Percentiles rank a stretch among this genome's conserved stretches.
Conservation (phyloP, 2,888 invertebrate genomes). For the Tenthredo notha region DNA sequence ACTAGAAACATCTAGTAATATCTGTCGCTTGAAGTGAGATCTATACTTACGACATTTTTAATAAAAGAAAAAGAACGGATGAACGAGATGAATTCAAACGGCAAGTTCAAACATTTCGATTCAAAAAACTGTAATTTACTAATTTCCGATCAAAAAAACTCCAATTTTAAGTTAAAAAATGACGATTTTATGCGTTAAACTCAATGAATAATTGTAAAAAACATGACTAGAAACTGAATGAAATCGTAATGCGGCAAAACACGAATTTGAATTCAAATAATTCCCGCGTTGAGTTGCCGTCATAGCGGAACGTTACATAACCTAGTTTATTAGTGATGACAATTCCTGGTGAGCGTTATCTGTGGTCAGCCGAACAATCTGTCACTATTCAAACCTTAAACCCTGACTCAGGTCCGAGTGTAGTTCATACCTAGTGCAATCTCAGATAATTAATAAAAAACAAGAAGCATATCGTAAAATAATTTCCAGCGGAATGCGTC, state of each 20-base stretch:
- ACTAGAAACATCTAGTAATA: too few relatives aligned
- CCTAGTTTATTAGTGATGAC: conserved; percentile 36
- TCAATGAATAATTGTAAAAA: not conserved
- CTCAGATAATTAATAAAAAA: not conserved
- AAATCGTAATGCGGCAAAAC: not conserved
- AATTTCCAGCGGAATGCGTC: conserved; percentile 10
- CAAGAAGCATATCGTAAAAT: not conserved
- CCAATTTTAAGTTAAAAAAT: not conserved
- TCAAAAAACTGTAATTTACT: not conserved
- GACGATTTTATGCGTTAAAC: not conserved
- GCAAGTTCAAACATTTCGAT: not conserved
- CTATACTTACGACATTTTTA: not conserved
- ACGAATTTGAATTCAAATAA: conserved; percentile 43
- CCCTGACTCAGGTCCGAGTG: not conserved
- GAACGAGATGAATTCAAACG: not conserved
- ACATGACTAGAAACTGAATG: not conserved
- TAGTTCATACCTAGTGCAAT: too few relatives aligned
- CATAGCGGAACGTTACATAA: conserved; percentile 36
- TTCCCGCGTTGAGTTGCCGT: not conserved
- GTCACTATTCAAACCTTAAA: conserved; percentile 45
- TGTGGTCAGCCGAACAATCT: conserved; percentile 32
- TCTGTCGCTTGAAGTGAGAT: not conserved
- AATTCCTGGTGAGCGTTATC: conserved; percentile 6
- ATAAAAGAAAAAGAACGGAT: not conserved
- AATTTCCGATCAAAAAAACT: not conserved